Base-by-base conservation (phyloP, 2,113 vertebrate species). In the Callopanchax toddi region DNA sequence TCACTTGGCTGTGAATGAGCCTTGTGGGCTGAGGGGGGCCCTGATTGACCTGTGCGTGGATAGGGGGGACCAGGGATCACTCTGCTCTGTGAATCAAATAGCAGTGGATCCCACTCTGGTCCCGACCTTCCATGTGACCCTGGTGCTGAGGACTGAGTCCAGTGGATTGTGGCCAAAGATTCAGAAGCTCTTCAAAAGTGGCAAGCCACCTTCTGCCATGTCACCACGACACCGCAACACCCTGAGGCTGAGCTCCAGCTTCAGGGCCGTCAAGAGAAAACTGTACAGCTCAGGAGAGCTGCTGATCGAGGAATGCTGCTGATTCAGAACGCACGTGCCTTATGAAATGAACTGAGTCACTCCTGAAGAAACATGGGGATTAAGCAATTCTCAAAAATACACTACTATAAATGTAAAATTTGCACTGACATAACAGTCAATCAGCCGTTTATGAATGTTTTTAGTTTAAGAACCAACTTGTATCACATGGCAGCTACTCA, bases 1-100 rank as follows among this genome's bases (percentile, higher is more conserved):
- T 53, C 96, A 93, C 69, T 77, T 97, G 90, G 92, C 96, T 3
- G 92, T 87, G 69, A 93, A 90, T 0, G 97, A 98, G 71, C 97
- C 97, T 3, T 97, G 96, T 3, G 97, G 97, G 63, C 94, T 98
- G 69, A 91, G 93, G 11, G 97, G 97, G n/a, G 96, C 97, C 2
- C 88, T 97, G 34, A 92, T 98, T 0, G 93, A 98, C 81, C 84
- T 98, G 42, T 96, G 95, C 1, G 93, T 98, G 68, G 95, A 97
- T 79, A 88, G 89, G 21, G 92, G 92, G 76, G 94, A 93, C 62
- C 76, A 69, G 59, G 64, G 39, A 32, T 51, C 90, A 34, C 53
- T 94, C 79, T 86, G 93, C 37, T 90, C 81, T 0, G 87, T 97
- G 66, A 93, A 94, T 50, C 93, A 94, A 81, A 93, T 98, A 60